Percentiles rank a stretch among this genome's conserved stretches.
These are phyloP conservation scores for Capreolus pygargus DNA, from an alignment of 2,113 vertebrate genomes.

Conservation along the genomic window DNA sequence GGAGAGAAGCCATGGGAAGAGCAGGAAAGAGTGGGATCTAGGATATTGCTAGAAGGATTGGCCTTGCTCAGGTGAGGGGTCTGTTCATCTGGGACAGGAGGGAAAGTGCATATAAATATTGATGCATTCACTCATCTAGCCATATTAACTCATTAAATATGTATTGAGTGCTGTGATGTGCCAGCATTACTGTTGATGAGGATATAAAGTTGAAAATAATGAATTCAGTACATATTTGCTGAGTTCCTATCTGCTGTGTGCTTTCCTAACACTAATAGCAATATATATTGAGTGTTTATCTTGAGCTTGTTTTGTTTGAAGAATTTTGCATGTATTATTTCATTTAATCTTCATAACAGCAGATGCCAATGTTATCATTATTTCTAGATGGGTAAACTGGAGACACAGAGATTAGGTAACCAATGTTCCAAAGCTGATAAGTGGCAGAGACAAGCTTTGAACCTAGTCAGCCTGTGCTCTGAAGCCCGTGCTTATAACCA, in stretches of 20 bases:
- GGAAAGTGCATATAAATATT: not conserved
- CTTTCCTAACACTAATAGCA: not conserved
- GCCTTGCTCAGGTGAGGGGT: not conserved
- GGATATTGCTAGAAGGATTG: not conserved
- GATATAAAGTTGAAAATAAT: constrained; percentile 14
- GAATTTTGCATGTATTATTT: not conserved
- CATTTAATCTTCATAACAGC: not conserved
- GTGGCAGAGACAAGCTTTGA: not conserved
- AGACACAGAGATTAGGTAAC: not conserved
- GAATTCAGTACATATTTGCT: not conserved
- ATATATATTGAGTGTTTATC: not conserved
- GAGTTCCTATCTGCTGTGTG: not conserved
- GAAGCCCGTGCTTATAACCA: not conserved
- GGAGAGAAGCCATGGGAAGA: not conserved
- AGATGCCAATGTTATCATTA: not conserved
- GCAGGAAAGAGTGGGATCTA: not conserved
- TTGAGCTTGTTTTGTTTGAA: not conserved
- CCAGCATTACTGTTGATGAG: not conserved
- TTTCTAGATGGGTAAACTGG: not conserved
- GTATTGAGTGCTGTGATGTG: not conserved
- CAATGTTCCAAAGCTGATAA: not conserved
- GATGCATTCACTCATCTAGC: not conserved
- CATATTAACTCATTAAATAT: not conserved
- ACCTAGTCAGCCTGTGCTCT: not conserved
- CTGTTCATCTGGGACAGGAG: not conserved